Evolutionary conservation across 1,140 invertebrate genomes (phyloP).

Genomic region (Drosophila nigromelanica): DNA sequence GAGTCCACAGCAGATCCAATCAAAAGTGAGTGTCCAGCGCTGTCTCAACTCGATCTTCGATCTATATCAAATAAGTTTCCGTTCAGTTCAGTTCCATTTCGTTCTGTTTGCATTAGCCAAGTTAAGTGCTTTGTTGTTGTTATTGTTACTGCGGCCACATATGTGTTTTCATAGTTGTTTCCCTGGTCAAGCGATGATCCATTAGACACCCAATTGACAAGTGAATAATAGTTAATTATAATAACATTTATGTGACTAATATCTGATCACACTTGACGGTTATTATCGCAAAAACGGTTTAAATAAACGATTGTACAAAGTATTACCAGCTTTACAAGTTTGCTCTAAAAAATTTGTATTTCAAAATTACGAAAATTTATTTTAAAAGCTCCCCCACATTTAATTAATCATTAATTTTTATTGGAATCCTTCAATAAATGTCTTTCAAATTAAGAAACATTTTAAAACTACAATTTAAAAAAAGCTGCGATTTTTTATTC

Average conservation of each 20-base stretch:
- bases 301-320: background rate
- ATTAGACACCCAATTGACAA: conserved; percentile 22
- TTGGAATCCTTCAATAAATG: too few species aligned
- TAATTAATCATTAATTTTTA: too few species aligned
- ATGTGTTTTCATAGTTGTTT: conserved; percentile 42
- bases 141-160: conserved; percentile 4
- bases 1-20: conserved; percentile 84
- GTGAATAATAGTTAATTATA: conserved; percentile 3
- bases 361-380: too few species aligned
- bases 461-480: too few species aligned
- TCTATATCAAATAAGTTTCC: conserved; percentile 33
- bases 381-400: too few species aligned
- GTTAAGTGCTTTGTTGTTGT: conserved; percentile 13
- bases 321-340: background rate
- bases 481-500: too few species aligned
- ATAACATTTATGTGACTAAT: conserved; percentile 12
- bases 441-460: too few species aligned
- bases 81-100: conserved; percentile 31
- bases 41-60: conserved; percentile 38
- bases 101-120: conserved; percentile 1
- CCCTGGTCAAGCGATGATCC: conserved; percentile 17
- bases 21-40: conserved; percentile 73
- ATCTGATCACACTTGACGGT: background rate
- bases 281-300: conserved; percentile 8
- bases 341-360: background rate